Evolutionary conservation across 2,797 vertebrate species (phyloP), one percentile per base, ranked within the genome.

Genomic region (Gallirallus australis): DNA sequence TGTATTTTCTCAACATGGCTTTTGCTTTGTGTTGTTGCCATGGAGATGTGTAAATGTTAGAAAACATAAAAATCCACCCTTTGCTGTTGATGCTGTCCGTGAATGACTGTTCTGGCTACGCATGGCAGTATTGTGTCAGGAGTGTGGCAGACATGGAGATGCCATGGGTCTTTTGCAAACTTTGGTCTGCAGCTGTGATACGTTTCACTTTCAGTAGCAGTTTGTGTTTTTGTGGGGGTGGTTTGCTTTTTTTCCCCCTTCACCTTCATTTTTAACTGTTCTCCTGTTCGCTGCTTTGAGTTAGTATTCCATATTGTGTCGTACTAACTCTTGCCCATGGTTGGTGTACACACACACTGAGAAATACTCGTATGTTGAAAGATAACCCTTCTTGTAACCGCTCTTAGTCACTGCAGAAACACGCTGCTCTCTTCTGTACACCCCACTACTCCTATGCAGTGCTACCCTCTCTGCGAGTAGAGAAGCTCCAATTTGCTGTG

Each of bases 11-110:
- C 35, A 66, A 19, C 3, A 0, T 47, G 17, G 2, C 45, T 35
- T 82, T 85, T 8, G 52, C 17, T 81, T 86, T 79, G 13, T 10
- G 3, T 69, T 28, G 7, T 7, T 88, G 19, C 27, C 64, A 15
- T 75, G 11, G 50, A 77, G 40, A 25, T 64, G 13, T 25, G 12
- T 25, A 24, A 75, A 47, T 16, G 1, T 31, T 75, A 50, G 21
- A 25, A 66, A 53, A 82, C 39, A 23, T 4, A 2, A 19, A 15
- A 30, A n/a, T 3, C 1, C 8, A 10, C n/a, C 30, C 5, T 1
- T 71, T 40, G 15, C 31, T 87, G 40, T 40, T 48, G 31, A 7
- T 50, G 18, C 50, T 73, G 11, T 19, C 50, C 9, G 2, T 54
- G 28, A 61, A 30, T 59, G 17, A 31, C 28, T 76, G 14, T 68